Evolutionary conservation across 2,113 vertebrate genomes (phyloP), one percentile per base, ranked within the genome.

Genomic region (Hassar affinis): DNA sequence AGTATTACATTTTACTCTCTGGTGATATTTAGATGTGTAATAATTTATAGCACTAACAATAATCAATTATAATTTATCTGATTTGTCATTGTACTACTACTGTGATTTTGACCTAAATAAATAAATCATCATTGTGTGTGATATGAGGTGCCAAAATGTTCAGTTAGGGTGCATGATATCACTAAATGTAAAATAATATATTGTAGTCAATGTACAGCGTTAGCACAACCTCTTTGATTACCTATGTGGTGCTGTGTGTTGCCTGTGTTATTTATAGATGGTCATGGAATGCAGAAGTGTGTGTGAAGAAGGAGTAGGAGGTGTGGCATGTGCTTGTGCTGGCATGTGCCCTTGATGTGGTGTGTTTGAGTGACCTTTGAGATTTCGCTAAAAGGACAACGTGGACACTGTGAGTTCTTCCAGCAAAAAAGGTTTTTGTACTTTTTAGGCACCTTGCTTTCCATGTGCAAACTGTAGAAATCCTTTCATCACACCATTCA

Each of bases 191-290:
- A 3, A 18, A 20, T 75, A 33, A 75, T 27, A 61, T 62, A 47
- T 27, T 47, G 56, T 62, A 27, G 8, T 79, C 25, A 45, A 18
- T 45, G 4, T 59, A 14, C 57, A 47, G 25, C 42, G 56, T 79
- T 47, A 1, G 4, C 4, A 0, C 11, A 35, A 35, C 1, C 69
- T 30, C 61, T 38, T 42, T 77, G 33, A 33, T 38, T 82, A 35
- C 42, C 18, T 75, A 14, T 69, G 30, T 33, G 8, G n/a, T 30
- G 42, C 6, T 57, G 4, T 62, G 80, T 61, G 33, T 82, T 49
- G 38, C 17, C 6, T 47, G 54, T 79, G 80, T 74, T 82, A 83
- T 82, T 82, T 66, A 77, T 83, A 83, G 81, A 81, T 49, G 25
- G 27, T 12, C 74, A 38, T 47, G 35, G 54, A 61, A 66, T 52